Evolutionary conservation across 1,140 invertebrate species (phyloP).

Genomic region (Antheraea pernyi): DNA sequence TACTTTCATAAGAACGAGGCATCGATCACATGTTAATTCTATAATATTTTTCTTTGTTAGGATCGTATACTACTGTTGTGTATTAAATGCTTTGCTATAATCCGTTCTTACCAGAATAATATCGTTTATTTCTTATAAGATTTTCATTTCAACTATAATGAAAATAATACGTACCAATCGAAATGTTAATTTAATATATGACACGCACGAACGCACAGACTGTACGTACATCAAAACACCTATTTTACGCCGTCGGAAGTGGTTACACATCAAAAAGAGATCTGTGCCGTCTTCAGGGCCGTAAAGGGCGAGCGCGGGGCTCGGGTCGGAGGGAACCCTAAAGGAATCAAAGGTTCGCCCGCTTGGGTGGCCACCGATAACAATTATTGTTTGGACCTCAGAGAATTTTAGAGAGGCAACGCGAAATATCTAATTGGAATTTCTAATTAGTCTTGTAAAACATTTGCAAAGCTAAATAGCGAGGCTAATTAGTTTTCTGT

Average conservation of each 20-base stretch:
- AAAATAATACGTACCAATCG: neutral
- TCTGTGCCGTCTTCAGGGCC: conserved; percentile 34
- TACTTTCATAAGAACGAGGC: too few relatives aligned
- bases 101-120: neutral
- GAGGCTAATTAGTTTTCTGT: conserved; percentile 59
- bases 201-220: conserved; percentile 1
- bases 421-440: conserved; percentile 77
- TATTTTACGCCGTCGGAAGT: conserved; percentile 60
- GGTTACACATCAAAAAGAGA: conserved; percentile 71
- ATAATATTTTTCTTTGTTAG: too few relatives aligned
- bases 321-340: conserved; percentile 44
- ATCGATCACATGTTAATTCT: too few relatives aligned
- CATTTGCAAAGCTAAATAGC: conserved; percentile 13
- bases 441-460: conserved; percentile 67
- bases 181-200: neutral
- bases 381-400: conserved; percentile 66
- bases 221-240: conserved; percentile 30
- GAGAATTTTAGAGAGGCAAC: conserved; percentile 56
- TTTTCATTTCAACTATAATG: neutral
- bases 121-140: neutral
- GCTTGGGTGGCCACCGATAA: conserved; percentile 65
- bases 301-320: conserved; percentile 10
- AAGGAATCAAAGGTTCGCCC: conserved; percentile 53
- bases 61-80: too few relatives aligned
- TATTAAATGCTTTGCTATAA: too few relatives aligned